A percentile compares a stretch with the other conserved stretches of the same genome.
phyloP scores from a whole-genome alignment of 2,888 invertebrate species.

The Epinotia bilunana region DNA sequence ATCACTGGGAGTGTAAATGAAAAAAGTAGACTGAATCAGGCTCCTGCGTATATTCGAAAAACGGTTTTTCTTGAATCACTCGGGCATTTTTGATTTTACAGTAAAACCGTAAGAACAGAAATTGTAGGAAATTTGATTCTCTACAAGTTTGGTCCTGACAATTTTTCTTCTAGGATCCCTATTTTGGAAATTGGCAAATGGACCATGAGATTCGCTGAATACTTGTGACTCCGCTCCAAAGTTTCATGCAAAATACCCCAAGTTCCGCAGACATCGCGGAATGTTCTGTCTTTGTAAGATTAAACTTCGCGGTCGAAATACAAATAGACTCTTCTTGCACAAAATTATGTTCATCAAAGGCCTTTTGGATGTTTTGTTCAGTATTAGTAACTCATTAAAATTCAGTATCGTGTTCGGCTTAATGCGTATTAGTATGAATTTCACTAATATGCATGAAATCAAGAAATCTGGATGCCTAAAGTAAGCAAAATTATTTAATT shows the following conservation, averaged over 20 bases:
- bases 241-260: slow-evolving; percentile 29
- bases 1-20: too few species aligned
- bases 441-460: neutral
- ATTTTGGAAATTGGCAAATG: too few species aligned
- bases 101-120: too few species aligned
- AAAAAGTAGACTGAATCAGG: too few species aligned
- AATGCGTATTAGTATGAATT: neutral
- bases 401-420: slow-evolving; percentile 10
- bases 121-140: too few species aligned
- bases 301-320: slow-evolving; percentile 28
- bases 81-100: too few species aligned
- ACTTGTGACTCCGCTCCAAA: slow-evolving; percentile 31
- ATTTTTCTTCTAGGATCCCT: too few species aligned
- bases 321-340: slow-evolving; percentile 22
- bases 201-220: slow-evolving; percentile 26
- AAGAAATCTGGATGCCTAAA: neutral
- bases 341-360: slow-evolving; percentile 17
- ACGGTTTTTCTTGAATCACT: too few species aligned
- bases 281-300: slow-evolving; percentile 34
- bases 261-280: slow-evolving; percentile 9
- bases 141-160: too few species aligned
- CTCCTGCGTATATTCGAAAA: too few species aligned
- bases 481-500: neutral
- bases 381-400: slow-evolving; percentile 14
- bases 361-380: slow-evolving; percentile 15